Percentiles rank a stretch among this genome's conserved stretches.
phyloP scores from a whole-genome alignment of 2,797 vertebrate genomes.

The Pangasius macronema region DNA sequence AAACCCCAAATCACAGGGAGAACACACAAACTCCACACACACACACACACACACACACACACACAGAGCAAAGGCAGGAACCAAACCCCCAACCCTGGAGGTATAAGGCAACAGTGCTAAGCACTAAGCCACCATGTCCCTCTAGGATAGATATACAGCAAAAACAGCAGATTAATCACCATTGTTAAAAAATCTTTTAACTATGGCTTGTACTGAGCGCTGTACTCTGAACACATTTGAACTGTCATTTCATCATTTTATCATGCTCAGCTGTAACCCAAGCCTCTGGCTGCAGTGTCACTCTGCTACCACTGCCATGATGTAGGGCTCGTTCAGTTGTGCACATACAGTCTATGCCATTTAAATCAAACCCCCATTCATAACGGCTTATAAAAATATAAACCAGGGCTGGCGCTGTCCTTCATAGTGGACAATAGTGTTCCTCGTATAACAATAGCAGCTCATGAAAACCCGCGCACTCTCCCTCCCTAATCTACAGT shows the following conservation, averaged over 20 bases:
- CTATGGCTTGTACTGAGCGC: background rate
- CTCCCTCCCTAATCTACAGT: constrained; percentile 11
- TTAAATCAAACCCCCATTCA: constrained; percentile 6
- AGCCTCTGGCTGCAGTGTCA: constrained; percentile 11
- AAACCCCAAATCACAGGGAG: too few relatives aligned
- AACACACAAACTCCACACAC: too few relatives aligned
- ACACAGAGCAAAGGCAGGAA: too few relatives aligned
- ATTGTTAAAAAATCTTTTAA: background rate
- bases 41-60: too few relatives aligned
- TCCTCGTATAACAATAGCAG: constrained; percentile 28
- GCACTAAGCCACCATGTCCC: too few relatives aligned
- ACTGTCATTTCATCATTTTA: background rate
- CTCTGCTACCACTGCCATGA: constrained; percentile 3
- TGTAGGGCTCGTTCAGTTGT: background rate
- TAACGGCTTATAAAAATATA: background rate
- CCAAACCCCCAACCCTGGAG: too few relatives aligned
- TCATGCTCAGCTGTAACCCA: constrained; percentile 26
- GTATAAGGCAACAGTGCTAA: too few relatives aligned
- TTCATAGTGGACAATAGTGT: background rate
- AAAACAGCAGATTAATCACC: background rate
- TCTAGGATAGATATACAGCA: too few relatives aligned
- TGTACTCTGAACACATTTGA: background rate
- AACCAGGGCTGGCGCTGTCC: background rate
- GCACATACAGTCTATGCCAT: background rate
- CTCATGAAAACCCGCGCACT: constrained; percentile 38